Conservation (phyloP, 1,140 invertebrate genomes). For the Dreissena polymorpha region DNA sequence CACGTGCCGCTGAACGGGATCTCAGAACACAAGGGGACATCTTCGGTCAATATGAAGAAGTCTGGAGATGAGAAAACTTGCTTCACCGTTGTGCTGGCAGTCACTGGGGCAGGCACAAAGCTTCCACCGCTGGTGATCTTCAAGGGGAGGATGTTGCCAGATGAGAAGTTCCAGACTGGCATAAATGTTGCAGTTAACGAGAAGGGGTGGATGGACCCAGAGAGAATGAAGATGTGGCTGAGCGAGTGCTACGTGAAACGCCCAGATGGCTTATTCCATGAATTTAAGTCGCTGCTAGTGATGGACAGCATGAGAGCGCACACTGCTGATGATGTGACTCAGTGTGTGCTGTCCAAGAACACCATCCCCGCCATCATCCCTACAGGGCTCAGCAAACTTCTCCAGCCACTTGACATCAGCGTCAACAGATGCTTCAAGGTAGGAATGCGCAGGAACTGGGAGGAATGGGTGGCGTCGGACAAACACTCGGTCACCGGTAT, state of each 20-base stretch:
- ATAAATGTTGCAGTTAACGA: constrained; percentile 47
- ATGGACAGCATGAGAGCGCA: constrained; percentile 56
- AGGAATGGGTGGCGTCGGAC: constrained; percentile 60
- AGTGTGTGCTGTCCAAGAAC: constrained; percentile 12
- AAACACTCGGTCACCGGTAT: constrained; percentile 51
- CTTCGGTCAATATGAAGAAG: no score
- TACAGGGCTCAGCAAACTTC: constrained; percentile 60
- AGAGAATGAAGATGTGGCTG: constrained; percentile 60
- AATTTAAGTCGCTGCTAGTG: constrained; percentile 42
- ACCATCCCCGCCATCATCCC: constrained; percentile 57
- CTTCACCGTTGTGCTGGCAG: no score
- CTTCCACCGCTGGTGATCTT: constrained; percentile 67
- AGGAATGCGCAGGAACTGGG: constrained; percentile 59
- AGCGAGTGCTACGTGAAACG: constrained; percentile 28
- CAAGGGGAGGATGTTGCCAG: constrained; percentile 61
- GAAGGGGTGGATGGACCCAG: constrained; percentile 71
- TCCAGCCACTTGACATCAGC: constrained; percentile 73
- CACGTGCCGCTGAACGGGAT: no score
- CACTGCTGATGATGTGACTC: constrained; percentile 36
- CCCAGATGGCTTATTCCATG: constrained; percentile 36
- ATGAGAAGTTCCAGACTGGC: constrained; percentile 53
- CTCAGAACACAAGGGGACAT: no score
- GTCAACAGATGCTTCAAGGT: constrained; percentile 73
- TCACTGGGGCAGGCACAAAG: no score
- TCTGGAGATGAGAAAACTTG: no score